phyloP scores from a whole-genome alignment of 2,888 invertebrate genomes.

The Ctenicera cuprea region DNA sequence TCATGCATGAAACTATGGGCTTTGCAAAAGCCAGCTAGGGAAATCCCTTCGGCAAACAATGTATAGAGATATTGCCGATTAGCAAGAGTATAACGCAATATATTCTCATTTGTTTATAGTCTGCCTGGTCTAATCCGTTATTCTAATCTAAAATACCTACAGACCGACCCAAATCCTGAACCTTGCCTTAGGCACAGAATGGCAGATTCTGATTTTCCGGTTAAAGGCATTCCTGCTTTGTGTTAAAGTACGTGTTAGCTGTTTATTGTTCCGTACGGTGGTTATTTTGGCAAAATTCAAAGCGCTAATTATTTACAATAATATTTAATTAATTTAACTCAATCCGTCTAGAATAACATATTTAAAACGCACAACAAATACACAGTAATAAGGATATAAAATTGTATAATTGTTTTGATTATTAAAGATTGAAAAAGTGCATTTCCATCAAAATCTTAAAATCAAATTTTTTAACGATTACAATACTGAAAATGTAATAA shows the following conservation, averaged over 20 bases:
- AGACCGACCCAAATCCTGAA: conserved; percentile 18
- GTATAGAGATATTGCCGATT: conserved; percentile 19
- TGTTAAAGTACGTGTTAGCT: neutral
- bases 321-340: too few relatives aligned
- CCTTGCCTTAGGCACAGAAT: conserved; percentile 20
- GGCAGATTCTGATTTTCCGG: conserved; percentile 2
- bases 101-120: conserved; percentile 21
- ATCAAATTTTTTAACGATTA: too few relatives aligned
- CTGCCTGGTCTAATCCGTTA: conserved; percentile 5
- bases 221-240: neutral
- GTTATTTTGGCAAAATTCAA: neutral
- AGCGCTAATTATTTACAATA: too few relatives aligned
- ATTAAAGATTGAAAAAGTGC: too few relatives aligned
- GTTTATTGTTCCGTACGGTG: neutral
- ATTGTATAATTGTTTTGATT: too few relatives aligned
- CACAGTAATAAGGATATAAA: too few relatives aligned
- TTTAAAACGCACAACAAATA: too few relatives aligned
- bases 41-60: conserved; percentile 3
- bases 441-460: too few relatives aligned
- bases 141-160: conserved; percentile 31
- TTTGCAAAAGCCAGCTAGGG: neutral
- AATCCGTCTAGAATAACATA: too few relatives aligned
- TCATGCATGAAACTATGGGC: too few relatives aligned
- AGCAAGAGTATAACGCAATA: conserved; percentile 17
- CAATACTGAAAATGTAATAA: too few relatives aligned